Evolutionary conservation across 2,888 invertebrate genomes (phyloP), one percentile per base, ranked within the genome.

Genomic region (Tethea ocularis): DNA sequence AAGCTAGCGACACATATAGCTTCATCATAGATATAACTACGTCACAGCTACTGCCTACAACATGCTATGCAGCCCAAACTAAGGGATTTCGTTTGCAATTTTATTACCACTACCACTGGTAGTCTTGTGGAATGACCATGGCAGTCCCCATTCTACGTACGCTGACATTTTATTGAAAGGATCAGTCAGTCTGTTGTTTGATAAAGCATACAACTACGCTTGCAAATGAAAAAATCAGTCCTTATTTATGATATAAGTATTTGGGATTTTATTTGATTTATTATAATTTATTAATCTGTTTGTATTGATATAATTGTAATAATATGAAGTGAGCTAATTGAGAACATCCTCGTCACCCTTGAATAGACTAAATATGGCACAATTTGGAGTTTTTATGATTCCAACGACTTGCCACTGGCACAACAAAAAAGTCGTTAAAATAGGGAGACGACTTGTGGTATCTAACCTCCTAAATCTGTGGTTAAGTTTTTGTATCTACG

Each of bases 21-120:
- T 60, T 66, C 73, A 74, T 83, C 75, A 80, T 77, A 73, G 71
- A 71, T 73, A 73, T 63, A 72, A 65, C 68, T 66, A 59, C 63
- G 61, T 58, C 17, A 10, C 10, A 20, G 62, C 62, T 57, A 59
- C 67, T 59, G 61, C 68, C 61, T 64, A 63, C 70, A 61, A 57
- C 56, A 62, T 60, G 66, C 60, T 60, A 61, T 56, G 61, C 61
- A 56, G 64, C 66, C 72, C 66, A 71, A 77, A 70, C 69, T 58
- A 36, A 65, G 72, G 71, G 76, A 80, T 76, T 74, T 70, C 68
- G 68, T 72, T 64, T 55, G 61, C 66, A 67, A 72, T 78, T 84
- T 84, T 84, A 84, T 78, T 77, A 69, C 77, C 71, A 63, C 75
- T 68, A 70, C 70, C 67, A 68, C 64, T 66, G 67, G 62, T 62